Conservation (phyloP, 2,888 invertebrate species). For the Cactoblastis cactorum region DNA sequence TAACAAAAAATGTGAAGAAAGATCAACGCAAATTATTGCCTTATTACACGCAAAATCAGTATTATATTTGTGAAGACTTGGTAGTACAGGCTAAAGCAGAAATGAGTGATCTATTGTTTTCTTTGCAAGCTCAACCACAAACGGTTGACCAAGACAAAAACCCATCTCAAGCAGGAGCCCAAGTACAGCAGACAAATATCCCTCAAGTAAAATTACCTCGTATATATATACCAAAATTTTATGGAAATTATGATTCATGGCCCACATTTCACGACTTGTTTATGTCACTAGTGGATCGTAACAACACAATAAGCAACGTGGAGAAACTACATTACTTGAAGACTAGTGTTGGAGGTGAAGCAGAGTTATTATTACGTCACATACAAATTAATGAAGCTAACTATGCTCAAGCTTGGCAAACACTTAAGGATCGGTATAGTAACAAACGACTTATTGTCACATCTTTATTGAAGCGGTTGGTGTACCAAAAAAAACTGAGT, state of each 20-base stretch:
- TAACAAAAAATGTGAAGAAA: not conserved
- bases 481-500: constrained; percentile 8
- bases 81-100: not conserved
- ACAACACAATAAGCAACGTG: not conserved
- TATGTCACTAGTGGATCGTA: not conserved
- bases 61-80: not conserved
- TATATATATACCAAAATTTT: not conserved
- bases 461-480: constrained; percentile 4
- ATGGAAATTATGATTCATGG: not conserved
- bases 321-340: not conserved
- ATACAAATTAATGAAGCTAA: constrained; percentile 9
- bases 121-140: not conserved
- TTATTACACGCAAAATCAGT: not conserved
- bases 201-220: not conserved
- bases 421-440: not conserved
- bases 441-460: constrained; percentile 12
- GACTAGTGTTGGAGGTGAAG: constrained; percentile 9
- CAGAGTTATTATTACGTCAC: constrained; percentile 7
- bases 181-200: too few relatives aligned
- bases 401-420: not conserved
- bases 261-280: not conserved
- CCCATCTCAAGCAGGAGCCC: not conserved
- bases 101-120: not conserved
- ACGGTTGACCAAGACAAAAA: not conserved
- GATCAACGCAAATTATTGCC: too few relatives aligned